Evolutionary conservation across 2,797 vertebrate species (phyloP).

Genomic region (Epinephelus malabaricus): DNA sequence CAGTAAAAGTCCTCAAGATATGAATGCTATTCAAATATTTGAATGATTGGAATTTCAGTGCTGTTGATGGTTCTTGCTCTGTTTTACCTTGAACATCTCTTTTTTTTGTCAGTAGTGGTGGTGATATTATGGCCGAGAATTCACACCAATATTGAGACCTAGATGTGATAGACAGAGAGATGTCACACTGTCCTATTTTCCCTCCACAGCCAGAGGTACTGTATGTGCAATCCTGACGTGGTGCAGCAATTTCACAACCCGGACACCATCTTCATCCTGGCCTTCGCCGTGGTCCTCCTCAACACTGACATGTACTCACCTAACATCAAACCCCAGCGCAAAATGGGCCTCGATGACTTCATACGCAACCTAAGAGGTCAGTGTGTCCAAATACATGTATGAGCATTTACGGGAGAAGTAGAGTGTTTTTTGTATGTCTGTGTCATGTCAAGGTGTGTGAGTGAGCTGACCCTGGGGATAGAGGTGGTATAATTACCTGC

Average conservation of each 20-base stretch:
- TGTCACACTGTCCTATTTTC: conserved; percentile 13
- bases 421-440: conserved; percentile 2
- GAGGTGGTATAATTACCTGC: conserved; percentile 35
- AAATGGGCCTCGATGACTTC: conserved; percentile 99
- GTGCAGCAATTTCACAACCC: conserved; percentile 99
- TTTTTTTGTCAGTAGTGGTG: not conserved
- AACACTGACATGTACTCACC: conserved; percentile 99
- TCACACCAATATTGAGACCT: not conserved
- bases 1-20: not conserved
- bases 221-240: conserved; percentile 99
- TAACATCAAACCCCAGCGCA: conserved; percentile 98
- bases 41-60: conserved; percentile 1
- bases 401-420: not conserved
- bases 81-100: not conserved
- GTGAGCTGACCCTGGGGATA: conserved; percentile 1
- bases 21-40: not conserved
- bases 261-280: conserved; percentile 99
- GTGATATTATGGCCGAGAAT: too few relatives aligned
- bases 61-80: not conserved
- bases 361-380: conserved; percentile 98
- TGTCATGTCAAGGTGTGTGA: conserved; percentile 2
- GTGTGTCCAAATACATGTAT: conserved; percentile 30
- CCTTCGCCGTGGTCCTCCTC: conserved; percentile 98
- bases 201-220: conserved; percentile 95
- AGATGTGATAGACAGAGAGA: not conserved